phyloP scores from a whole-genome alignment of 37 sponge, comb jelly and placozoan species.

The Ephydatia muelleri region DNA sequence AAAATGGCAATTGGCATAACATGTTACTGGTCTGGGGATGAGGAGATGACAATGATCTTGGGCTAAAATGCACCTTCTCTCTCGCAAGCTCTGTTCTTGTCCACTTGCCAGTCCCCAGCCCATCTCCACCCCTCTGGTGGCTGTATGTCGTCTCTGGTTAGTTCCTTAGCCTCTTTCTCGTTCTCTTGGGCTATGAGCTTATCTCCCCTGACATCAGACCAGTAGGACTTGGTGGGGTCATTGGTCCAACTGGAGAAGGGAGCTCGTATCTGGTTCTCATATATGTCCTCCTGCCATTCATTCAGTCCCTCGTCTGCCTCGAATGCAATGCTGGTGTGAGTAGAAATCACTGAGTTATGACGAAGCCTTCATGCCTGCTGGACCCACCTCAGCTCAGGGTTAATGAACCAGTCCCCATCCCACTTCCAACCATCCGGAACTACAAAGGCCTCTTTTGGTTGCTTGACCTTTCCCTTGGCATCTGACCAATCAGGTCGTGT shows the following conservation, averaged over 20 bases:
- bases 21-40: no score
- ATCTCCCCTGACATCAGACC: slow-evolving; percentile 80
- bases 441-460: slow-evolving; percentile 80
- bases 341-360: background rate
- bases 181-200: slow-evolving; percentile 40
- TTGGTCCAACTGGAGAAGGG: slow-evolving; percentile 79
- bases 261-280: slow-evolving; percentile 78
- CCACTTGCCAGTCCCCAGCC: slow-evolving; percentile 81
- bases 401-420: slow-evolving; percentile 85
- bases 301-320: slow-evolving; percentile 78
- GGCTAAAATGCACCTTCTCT: slow-evolving; percentile 77
- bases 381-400: slow-evolving; percentile 70
- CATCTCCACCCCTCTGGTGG: slow-evolving; percentile 90
- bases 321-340: slow-evolving; percentile 59
- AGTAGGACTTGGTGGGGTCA: slow-evolving; percentile 49
- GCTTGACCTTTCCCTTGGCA: slow-evolving; percentile 76
- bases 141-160: slow-evolving; percentile 73
- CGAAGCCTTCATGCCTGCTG: background rate
- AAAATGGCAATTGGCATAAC: no score
- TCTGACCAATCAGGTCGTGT: slow-evolving; percentile 81
- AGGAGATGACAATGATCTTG: no score
- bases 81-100: slow-evolving; percentile 91
- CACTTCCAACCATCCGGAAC: slow-evolving; percentile 88
- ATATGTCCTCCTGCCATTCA: slow-evolving; percentile 85
- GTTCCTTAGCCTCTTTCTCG: slow-evolving; percentile 41